Percentiles rank a stretch among this genome's conserved stretches.
Evolutionary conservation across 2,113 vertebrate genomes (phyloP).

Genomic region (Climacteris rufus): DNA sequence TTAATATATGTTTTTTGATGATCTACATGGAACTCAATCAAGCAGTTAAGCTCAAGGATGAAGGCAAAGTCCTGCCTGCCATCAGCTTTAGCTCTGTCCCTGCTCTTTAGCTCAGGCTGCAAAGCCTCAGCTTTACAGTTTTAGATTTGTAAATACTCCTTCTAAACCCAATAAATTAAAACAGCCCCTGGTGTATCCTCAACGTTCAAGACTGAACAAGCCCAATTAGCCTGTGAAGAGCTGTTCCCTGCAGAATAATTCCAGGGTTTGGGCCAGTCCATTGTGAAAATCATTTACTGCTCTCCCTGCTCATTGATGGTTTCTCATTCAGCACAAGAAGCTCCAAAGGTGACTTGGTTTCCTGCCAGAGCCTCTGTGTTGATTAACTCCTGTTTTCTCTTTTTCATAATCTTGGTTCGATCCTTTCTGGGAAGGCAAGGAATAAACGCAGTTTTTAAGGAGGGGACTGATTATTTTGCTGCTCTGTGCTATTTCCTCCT

Average conservation of each 20-base stretch:
- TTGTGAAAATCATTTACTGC: background rate
- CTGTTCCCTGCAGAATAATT: constrained; percentile 13
- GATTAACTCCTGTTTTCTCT: background rate
- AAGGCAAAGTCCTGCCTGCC: background rate
- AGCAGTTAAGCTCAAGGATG: constrained; percentile 12
- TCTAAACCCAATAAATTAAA: constrained; percentile 35
- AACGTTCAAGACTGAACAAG: background rate
- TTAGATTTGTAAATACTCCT: constrained; percentile 39
- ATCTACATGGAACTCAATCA: background rate
- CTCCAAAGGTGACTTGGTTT: background rate
- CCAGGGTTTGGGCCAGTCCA: background rate
- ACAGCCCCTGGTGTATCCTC: constrained; percentile 1
- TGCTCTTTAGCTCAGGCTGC: background rate
- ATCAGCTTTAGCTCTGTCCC: background rate
- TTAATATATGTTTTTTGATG: background rate
- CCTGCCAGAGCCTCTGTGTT: background rate
- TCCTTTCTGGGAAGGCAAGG: background rate
- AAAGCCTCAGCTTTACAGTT: background rate
- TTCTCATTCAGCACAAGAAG: background rate
- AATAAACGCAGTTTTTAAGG: background rate
- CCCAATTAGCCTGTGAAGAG: constrained; percentile 29
- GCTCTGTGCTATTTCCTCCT: background rate
- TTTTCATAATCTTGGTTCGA: background rate
- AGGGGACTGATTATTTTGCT: background rate
- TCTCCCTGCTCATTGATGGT: background rate